Percentiles rank a stretch among this genome's conserved stretches.
Conservation (phyloP, 2,113 vertebrate genomes). For the Actinemys pallida region DNA sequence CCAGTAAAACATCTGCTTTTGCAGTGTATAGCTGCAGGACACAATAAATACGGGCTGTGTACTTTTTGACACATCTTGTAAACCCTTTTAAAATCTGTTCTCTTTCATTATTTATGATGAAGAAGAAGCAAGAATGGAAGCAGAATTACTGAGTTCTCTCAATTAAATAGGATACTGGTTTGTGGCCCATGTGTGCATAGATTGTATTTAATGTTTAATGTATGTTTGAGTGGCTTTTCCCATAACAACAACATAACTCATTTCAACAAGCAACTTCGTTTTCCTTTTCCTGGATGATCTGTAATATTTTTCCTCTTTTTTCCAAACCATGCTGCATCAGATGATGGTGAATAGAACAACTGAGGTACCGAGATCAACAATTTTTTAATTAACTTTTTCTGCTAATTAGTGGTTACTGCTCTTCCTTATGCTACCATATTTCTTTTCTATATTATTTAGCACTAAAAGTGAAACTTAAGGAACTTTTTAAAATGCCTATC, state of each 20-base stretch:
- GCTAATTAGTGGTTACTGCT: constrained; percentile 15
- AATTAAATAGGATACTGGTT: constrained; percentile 24
- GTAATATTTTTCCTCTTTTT: constrained; percentile 84
- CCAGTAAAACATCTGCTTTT: neutral
- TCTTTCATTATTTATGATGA: neutral
- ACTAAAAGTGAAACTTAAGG: neutral
- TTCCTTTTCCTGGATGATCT: constrained; percentile 44
- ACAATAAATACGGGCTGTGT: neutral
- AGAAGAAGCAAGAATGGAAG: neutral
- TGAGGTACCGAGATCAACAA: constrained; percentile 88
- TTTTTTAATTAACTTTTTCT: constrained; percentile 72
- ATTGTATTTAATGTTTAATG: constrained; percentile 58
- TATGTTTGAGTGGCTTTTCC: constrained; percentile 55
- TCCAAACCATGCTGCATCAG: constrained; percentile 89
- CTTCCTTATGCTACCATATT: constrained; percentile 17
- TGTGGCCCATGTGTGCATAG: neutral
- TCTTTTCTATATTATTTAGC: neutral
- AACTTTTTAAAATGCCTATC: neutral
- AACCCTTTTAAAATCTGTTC: constrained; percentile 14
- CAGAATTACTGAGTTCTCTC: neutral
- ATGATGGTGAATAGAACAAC: constrained; percentile 99
- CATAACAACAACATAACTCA: constrained; percentile 41
- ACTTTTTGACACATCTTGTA: constrained; percentile 1
- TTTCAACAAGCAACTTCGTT: constrained; percentile 53
- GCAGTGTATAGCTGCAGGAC: neutral